Evolutionary conservation across 2,888 invertebrate species (phyloP).

Genomic region (Glyphotaelius pellucidus): DNA sequence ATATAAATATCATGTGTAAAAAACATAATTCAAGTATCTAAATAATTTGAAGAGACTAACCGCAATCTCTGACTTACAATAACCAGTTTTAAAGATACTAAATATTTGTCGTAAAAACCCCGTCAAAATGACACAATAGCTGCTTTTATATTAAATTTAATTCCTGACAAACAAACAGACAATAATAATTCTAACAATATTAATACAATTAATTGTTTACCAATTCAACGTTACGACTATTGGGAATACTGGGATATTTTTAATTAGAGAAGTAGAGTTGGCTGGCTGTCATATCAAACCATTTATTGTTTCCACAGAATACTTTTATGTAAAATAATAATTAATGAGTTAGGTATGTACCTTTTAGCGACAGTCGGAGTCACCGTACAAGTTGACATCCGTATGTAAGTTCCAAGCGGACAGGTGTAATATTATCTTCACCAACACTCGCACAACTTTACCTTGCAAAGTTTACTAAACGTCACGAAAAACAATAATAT

Average conservation of each 20-base stretch:
- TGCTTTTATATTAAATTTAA: neutral
- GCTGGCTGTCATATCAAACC: neutral
- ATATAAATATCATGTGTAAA: no score
- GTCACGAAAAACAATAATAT: neutral
- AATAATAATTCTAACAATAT: neutral
- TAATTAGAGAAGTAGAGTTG: neutral
- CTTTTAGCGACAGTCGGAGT: neutral
- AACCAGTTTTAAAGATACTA: neutral
- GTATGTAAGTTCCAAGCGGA: neutral
- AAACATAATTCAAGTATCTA: no score
- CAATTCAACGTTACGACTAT: neutral
- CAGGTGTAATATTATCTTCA: conserved; percentile 40
- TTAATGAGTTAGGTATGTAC: neutral
- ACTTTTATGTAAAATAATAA: neutral
- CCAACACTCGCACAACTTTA: conserved; percentile 26
- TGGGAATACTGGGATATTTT: neutral
- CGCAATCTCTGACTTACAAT: neutral
- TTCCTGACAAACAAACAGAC: no score
- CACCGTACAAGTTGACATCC: neutral
- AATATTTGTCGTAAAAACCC: neutral
- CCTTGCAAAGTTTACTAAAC: conserved; percentile 6
- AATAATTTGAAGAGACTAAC: neutral
- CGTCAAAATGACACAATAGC: neutral
- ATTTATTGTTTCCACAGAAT: neutral
- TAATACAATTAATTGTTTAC: neutral